phyloP scores from a whole-genome alignment of 2,797 vertebrate genomes.

The Pelochelys cantorii region DNA sequence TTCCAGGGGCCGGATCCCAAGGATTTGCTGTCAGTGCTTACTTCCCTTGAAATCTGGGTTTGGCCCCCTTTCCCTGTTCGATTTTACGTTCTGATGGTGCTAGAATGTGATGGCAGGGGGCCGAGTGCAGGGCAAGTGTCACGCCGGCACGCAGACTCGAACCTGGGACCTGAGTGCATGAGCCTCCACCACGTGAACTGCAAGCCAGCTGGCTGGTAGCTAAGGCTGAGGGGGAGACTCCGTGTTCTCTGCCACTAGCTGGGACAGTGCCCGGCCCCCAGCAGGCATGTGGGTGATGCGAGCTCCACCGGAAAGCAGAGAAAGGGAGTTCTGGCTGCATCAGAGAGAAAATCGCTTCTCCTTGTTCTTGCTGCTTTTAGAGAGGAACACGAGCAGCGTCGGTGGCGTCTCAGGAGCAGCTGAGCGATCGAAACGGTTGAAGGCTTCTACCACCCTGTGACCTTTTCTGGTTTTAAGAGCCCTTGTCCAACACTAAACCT shows the following conservation, averaged over 20 bases:
- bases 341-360: slow-evolving; percentile 8
- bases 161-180: no score
- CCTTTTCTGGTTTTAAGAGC: not conserved
- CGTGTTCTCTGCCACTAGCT: no score
- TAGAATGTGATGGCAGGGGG: not conserved
- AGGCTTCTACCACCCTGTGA: not conserved
- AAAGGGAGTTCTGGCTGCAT: not conserved
- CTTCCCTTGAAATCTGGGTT: not conserved
- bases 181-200: no score
- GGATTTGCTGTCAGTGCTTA: not conserved
- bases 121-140: not conserved
- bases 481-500: not conserved
- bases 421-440: not conserved
- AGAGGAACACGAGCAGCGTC: rapidly evolving
- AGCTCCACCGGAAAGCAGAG: not conserved
- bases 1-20: rapidly evolving
- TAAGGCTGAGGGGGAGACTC: no score
- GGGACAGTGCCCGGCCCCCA: no score
- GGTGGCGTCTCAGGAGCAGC: not conserved
- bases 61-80: rapidly evolving
- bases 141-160: no score
- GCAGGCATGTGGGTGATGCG: no score
- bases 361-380: not conserved
- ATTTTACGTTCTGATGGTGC: rapidly evolving
- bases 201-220: no score